These are phyloP conservation scores for Protomyctophum bolini DNA, from an alignment of 2,113 vertebrate genomes.

Conservation along the genomic window DNA sequence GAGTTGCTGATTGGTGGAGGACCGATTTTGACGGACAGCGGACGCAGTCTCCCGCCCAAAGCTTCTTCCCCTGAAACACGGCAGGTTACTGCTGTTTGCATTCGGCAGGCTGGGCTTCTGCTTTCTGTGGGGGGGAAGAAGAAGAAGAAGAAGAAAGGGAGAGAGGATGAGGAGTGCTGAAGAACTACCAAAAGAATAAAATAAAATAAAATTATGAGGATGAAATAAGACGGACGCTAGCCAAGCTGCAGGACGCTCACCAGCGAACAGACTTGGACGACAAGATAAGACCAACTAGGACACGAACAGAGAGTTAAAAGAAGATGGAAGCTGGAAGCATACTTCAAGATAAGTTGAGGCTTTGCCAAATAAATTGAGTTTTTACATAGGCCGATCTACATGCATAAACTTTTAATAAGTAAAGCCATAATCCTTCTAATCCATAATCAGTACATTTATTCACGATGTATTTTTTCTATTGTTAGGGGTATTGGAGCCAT, in stretches of 20 bases:
- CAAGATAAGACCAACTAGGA: background rate
- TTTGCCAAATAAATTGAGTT: too few species aligned
- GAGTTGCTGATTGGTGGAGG: conserved; percentile 79
- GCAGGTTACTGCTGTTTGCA: conserved; percentile 96
- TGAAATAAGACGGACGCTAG: background rate
- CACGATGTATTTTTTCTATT: too few species aligned
- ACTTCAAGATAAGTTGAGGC: too few species aligned
- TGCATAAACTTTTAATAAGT: too few species aligned
- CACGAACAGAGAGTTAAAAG: background rate
- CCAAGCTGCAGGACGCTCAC: conserved; percentile 13
- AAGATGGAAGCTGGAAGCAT: too few species aligned
- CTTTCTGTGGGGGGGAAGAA: conserved; percentile 81
- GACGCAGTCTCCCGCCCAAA: conserved; percentile 34
- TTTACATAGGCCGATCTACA: too few species aligned
- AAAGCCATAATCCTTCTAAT: too few species aligned
- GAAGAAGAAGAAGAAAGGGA: background rate
- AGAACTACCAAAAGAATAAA: background rate
- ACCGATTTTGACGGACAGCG: conserved; percentile 68
- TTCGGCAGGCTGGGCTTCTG: conserved; percentile 91
- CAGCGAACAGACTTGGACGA: background rate
- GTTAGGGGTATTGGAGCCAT: too few species aligned
- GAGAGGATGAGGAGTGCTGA: background rate
- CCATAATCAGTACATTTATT: too few species aligned
- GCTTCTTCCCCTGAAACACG: conserved; percentile 66
- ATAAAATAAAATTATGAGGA: background rate